Percentiles rank a stretch among this genome's conserved stretches.
Evolutionary conservation across 2,888 invertebrate genomes (phyloP).

Genomic region (Taphrorychus bicolor): DNA sequence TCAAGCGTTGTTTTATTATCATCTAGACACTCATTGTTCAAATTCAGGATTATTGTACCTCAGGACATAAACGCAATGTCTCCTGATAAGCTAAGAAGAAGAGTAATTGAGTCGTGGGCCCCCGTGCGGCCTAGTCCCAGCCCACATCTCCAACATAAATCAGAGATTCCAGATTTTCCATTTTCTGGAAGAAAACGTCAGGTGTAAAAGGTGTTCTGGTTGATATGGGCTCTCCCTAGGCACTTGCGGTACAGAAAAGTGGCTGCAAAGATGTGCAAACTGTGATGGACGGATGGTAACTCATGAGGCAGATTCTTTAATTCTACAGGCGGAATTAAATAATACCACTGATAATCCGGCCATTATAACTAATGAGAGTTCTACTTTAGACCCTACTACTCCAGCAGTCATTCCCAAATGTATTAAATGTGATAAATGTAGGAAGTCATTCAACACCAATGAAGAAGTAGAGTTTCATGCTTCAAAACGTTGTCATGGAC

Average conservation of each 20-base stretch:
- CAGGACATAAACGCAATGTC: too few relatives aligned
- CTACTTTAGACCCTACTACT: not conserved
- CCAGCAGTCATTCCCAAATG: slow-evolving; percentile 68
- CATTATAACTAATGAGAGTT: not conserved
- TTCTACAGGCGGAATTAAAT: not conserved
- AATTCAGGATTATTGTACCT: too few relatives aligned
- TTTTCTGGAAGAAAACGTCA: too few relatives aligned
- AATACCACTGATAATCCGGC: too few relatives aligned
- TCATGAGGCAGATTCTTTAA: slow-evolving; percentile 68
- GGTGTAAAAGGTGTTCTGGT: slow-evolving; percentile 72
- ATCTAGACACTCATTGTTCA: too few relatives aligned
- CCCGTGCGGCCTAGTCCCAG: too few relatives aligned
- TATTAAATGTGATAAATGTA: slow-evolving; percentile 91
- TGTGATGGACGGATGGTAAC: slow-evolving; percentile 95
- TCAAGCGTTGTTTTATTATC: too few relatives aligned
- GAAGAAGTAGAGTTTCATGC: slow-evolving; percentile 92
- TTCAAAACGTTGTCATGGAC: slow-evolving; percentile 89
- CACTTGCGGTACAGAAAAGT: slow-evolving; percentile 84
- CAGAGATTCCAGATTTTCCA: too few relatives aligned
- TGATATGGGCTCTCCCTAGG: slow-evolving; percentile 90
- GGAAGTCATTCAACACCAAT: slow-evolving; percentile 81
- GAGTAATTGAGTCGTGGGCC: too few relatives aligned
- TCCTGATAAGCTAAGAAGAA: too few relatives aligned
- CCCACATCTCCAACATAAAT: too few relatives aligned
- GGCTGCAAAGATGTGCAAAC: slow-evolving; percentile 84